Evolutionary conservation across 2,113 vertebrate species (phyloP).

Genomic region (Andinoacara biseriatus): DNA sequence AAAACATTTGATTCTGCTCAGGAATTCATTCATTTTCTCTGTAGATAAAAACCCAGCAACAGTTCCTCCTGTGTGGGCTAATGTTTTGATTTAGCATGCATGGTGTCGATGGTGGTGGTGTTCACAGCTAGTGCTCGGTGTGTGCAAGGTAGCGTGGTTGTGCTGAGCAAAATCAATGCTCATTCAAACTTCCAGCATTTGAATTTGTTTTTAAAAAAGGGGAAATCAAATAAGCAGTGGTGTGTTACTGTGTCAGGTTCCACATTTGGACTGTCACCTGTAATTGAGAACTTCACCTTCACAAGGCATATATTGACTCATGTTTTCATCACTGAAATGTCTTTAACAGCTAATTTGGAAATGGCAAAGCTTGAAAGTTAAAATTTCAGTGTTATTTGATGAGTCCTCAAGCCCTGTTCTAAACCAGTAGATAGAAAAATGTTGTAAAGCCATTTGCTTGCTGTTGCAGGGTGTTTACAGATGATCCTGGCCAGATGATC

Average conservation of each 20-base stretch:
- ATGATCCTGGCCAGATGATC: constrained; percentile 79
- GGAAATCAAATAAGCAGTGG: background rate
- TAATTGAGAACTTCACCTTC: background rate
- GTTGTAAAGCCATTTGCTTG: constrained; percentile 5
- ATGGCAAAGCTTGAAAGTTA: background rate
- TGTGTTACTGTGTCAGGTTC: background rate
- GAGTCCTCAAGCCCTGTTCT: background rate
- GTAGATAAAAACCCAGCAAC: background rate
- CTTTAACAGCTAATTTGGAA: background rate
- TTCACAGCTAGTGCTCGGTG: background rate
- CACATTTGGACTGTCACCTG: background rate
- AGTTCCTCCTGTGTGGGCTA: background rate
- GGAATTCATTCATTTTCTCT: background rate
- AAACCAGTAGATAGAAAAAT: background rate
- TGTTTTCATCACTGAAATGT: background rate
- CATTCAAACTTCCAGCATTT: background rate
- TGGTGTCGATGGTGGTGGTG: no score
- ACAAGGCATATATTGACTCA: background rate
- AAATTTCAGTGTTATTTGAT: background rate
- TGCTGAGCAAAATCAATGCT: background rate
- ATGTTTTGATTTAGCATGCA: background rate
- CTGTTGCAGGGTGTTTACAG: constrained; percentile 71
- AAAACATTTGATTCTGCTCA: background rate
- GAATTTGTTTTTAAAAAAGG: background rate
- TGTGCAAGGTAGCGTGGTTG: background rate